Percentiles rank a stretch among this genome's conserved stretches.
phyloP scores from a whole-genome alignment of 2,888 invertebrate species.

The Xestia ashworthii region DNA sequence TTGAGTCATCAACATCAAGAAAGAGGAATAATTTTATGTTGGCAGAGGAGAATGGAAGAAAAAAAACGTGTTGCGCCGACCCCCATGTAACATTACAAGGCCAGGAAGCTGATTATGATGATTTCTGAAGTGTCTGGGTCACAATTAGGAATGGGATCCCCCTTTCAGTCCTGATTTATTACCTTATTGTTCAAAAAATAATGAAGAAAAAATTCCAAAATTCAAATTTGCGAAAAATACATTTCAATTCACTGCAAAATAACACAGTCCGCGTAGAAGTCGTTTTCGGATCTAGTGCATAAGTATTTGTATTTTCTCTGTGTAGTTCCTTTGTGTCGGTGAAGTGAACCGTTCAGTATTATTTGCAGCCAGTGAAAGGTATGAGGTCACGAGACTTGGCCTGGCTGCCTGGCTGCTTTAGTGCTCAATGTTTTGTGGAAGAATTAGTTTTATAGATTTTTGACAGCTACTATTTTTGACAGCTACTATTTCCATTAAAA shows the following conservation, averaged over 20 bases:
- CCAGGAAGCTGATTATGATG: too few species aligned
- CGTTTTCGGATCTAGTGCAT: slow-evolving; percentile 39
- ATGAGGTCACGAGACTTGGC: slow-evolving; percentile 59
- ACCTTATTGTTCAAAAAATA: neutral
- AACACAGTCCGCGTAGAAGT: slow-evolving; percentile 1
- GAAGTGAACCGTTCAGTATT: slow-evolving; percentile 62
- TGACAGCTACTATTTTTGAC: neutral
- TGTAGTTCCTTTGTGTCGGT: slow-evolving; percentile 58
- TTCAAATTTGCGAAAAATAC: neutral
- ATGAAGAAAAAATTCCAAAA: neutral
- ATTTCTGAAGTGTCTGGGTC: neutral
- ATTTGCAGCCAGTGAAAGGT: slow-evolving; percentile 64
- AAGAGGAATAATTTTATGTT: too few species aligned
- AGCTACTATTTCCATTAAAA: neutral
- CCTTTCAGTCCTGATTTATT: neutral
- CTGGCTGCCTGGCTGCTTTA: slow-evolving; percentile 17
- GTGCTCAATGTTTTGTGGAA: slow-evolving; percentile 9
- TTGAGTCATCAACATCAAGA: too few species aligned
- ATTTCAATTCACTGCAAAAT: slow-evolving; percentile 6
- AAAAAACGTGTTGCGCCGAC: too few species aligned
- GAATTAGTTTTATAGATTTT: slow-evolving; percentile 6
- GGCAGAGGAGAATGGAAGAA: too few species aligned
- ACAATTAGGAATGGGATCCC: neutral
- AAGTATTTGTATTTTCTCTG: slow-evolving; percentile 60
- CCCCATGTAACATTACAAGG: too few species aligned